Base-by-base conservation (phyloP, 1,140 invertebrate species). In the Drosophila arizonae region DNA sequence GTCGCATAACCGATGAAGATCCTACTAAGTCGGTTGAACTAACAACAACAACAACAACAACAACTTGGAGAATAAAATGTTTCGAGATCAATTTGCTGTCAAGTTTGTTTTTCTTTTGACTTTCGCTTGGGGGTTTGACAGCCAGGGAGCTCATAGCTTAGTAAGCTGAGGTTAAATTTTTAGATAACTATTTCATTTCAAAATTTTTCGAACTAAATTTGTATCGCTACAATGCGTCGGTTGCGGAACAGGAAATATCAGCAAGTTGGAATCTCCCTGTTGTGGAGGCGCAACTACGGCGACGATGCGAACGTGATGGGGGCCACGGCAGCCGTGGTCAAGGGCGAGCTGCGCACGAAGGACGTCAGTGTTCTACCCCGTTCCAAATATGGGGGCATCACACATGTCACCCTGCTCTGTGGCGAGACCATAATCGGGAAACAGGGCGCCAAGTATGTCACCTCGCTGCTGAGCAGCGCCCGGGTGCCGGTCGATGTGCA, bases 401-500 rank as follows among this genome's bases (percentile, higher is more conserved):
- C 82, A 9, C 60, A 67, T 4, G 66, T 88, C 0, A 76, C 88
- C 0, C 48, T 90, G 26, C 64, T 88, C 9, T 85, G 84, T 1
- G 88, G 88, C 3, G 48, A 61, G 4, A 73, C 66, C 0, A 67
- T 72, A 1, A 88, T 90, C 26, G 88, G 88, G 3, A 63, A 82
- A 43, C 66, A 76, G 71, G 88, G 88, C 11, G 80, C 78, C 33
- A 61, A 72, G 4, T 90, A 76, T 54, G 81, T 90, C 24, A 57
- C 21, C 9, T 72, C 85, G 0, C 26, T 90, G 54, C 54, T 90
- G 13, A 61, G 51, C 13, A 77, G 72, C 28, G 70, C 80, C n/a
- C 64, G 71, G 4, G 84, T 90, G 6, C 88, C 88, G 1, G 76
- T 90, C 0, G 78, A 72, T 4, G 61, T 81, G 24, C 80, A 90